Evolutionary conservation across 2,888 invertebrate species (phyloP).

Genomic region (Blera fallax): DNA sequence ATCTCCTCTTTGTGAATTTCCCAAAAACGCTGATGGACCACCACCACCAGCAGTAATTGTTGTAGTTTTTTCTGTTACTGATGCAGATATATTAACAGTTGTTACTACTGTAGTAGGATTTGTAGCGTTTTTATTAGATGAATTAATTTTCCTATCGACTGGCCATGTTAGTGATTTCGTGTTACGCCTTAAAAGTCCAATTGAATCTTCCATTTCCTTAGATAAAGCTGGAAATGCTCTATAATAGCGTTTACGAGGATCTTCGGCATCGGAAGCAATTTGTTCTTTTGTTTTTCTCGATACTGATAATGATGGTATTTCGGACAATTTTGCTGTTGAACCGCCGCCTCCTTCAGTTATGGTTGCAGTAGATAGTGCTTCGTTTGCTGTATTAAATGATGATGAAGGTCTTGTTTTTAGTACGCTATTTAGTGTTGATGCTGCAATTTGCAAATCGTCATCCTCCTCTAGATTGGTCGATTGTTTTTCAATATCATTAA

Average conservation of each 20-base stretch:
- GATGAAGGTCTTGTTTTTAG: conserved; percentile 56
- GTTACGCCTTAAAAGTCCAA: conserved; percentile 75
- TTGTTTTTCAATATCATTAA: conserved; percentile 86
- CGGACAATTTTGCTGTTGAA: conserved; percentile 14
- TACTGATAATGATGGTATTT: conserved; percentile 34
- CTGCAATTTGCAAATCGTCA: conserved; percentile 68
- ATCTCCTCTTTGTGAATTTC: conserved; percentile 47
- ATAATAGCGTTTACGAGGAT: conserved; percentile 89
- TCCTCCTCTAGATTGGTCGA: conserved; percentile 75
- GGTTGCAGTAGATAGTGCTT: conserved; percentile 35
- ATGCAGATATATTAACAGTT: conserved; percentile 58
- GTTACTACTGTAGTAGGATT: conserved; percentile 74
- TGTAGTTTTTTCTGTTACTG: conserved; percentile 11
- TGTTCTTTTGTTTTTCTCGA: conserved; percentile 62
- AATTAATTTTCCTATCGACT: conserved; percentile 76
- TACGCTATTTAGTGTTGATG: conserved; percentile 47
- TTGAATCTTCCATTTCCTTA: conserved; percentile 81
- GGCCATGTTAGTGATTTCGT: conserved; percentile 78
- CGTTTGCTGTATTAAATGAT: conserved; percentile 49
- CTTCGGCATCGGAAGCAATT: conserved; percentile 76
- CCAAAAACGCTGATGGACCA: conserved; percentile 39
- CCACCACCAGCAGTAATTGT: conserved; percentile 25
- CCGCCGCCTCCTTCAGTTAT: conserved; percentile 32
- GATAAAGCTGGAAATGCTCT: conserved; percentile 89
- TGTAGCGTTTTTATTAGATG: conserved; percentile 75